Conservation (phyloP, 2,888 invertebrate species). For the Liposcelis brunnea region DNA sequence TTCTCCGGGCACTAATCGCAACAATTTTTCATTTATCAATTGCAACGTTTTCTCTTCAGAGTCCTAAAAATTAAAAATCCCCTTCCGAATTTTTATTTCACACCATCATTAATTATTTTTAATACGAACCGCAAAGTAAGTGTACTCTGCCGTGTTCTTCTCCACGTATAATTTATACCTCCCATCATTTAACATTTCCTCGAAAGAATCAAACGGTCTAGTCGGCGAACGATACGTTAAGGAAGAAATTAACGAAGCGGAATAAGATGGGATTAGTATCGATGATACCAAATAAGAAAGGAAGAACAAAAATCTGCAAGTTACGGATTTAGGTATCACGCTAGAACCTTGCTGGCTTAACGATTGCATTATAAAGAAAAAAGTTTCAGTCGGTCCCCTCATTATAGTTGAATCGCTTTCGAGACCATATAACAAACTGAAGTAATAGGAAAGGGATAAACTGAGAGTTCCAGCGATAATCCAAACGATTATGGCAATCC, state of each 20-base stretch:
- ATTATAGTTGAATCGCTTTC: not conserved
- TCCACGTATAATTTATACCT: constrained; percentile 7
- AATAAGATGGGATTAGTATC: constrained; percentile 9
- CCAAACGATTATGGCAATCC: not conserved
- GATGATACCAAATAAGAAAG: constrained; percentile 2
- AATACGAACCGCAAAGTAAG: constrained; percentile 8
- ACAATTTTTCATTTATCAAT: not conserved
- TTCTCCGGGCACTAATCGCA: not conserved
- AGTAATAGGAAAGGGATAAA: not conserved
- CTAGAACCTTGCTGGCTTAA: not conserved
- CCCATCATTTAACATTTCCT: constrained; percentile 7
- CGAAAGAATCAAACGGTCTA: constrained; percentile 9
- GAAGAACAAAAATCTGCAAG: constrained; percentile 4
- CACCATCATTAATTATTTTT: not conserved
- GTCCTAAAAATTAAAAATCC: too few species aligned
- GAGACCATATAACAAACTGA: not conserved
- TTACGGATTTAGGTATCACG: not conserved
- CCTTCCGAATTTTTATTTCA: too few species aligned
- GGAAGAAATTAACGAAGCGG: constrained; percentile 10
- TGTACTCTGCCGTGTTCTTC: constrained; percentile 8
- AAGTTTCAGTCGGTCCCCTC: not conserved
- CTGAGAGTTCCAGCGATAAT: not conserved
- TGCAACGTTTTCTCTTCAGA: not conserved
- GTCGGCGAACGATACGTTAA: constrained; percentile 7
- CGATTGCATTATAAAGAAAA: constrained; percentile 4